Conservation (phyloP, 2,797 vertebrate genomes). For the Eurystomus glaucurus region DNA sequence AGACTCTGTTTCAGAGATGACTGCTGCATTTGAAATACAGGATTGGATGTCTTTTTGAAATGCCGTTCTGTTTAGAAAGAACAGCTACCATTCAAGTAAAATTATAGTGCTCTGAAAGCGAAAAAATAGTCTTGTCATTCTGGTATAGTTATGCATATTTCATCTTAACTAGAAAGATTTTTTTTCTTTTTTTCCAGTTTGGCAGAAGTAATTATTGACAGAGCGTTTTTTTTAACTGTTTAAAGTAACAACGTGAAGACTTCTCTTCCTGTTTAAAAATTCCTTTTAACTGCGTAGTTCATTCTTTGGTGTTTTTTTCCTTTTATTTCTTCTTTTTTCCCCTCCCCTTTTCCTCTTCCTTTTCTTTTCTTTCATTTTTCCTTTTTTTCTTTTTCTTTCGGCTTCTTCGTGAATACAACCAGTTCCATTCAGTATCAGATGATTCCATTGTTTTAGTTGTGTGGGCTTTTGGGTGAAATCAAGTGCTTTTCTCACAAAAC, state of each 20-base stretch:
- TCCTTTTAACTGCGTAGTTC: background rate
- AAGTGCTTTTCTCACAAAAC: background rate
- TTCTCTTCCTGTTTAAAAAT: constrained; percentile 54
- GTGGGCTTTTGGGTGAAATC: constrained; percentile 10
- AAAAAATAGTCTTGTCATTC: constrained; percentile 78
- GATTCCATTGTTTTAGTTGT: constrained; percentile 5
- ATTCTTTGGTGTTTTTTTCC: background rate
- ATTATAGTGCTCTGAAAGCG: constrained; percentile 78
- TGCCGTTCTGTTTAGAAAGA: constrained; percentile 72
- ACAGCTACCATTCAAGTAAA: constrained; percentile 83
- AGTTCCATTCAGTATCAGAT: constrained; percentile 12
- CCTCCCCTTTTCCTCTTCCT: too few relatives aligned
- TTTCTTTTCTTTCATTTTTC: background rate
- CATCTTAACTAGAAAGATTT: constrained; percentile 64
- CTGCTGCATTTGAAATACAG: constrained; percentile 58
- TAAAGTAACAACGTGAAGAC: constrained; percentile 25
- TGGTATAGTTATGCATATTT: constrained; percentile 80
- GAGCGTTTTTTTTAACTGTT: constrained; percentile 8
- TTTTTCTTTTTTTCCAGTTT: constrained; percentile 65
- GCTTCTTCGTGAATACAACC: background rate
- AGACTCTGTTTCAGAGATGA: constrained; percentile 68
- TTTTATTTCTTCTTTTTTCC: too few relatives aligned
- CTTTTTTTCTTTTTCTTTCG: background rate
- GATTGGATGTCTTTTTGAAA: constrained; percentile 75
- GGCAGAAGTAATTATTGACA: constrained; percentile 62